These are phyloP conservation scores for Silurus meridionalis DNA, from an alignment of 2,113 vertebrate species.

Conservation along the genomic window DNA sequence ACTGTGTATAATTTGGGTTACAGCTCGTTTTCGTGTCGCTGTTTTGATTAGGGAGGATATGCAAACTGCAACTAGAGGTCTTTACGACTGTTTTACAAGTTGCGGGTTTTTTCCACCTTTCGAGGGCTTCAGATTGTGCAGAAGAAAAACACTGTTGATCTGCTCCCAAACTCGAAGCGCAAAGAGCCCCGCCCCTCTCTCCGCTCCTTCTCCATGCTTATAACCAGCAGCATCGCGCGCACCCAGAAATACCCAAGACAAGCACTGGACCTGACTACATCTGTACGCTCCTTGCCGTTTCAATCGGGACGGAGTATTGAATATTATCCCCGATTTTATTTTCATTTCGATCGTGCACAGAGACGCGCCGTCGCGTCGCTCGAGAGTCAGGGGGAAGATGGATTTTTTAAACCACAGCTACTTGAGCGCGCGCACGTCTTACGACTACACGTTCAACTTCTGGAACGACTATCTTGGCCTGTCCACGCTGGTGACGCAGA, in stretches of 20 bases:
- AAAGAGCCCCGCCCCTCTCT: conserved; percentile 67
- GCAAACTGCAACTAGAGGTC: background rate
- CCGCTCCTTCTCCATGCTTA: conserved; percentile 65
- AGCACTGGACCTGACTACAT: conserved; percentile 62
- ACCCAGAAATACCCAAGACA: conserved; percentile 66
- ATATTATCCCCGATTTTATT: conserved; percentile 55
- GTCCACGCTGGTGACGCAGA: conserved; percentile 76
- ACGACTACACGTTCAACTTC: conserved; percentile 83
- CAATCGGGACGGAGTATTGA: conserved; percentile 65
- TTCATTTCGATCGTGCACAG: conserved; percentile 15
- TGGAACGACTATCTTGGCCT: conserved; percentile 84
- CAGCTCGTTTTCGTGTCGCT: background rate
- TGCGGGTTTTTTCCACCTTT: conserved; percentile 4
- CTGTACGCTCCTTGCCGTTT: conserved; percentile 19
- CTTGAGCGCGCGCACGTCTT: conserved; percentile 74
- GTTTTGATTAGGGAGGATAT: background rate
- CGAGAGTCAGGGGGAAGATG: conserved; percentile 59
- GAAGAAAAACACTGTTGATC: conserved; percentile 48
- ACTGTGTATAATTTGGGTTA: background rate
- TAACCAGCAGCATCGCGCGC: conserved; percentile 69
- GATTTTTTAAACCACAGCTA: conserved; percentile 82
- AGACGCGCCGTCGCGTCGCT: conserved; percentile 46
- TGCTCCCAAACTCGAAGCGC: conserved; percentile 22
- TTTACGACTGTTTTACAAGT: conserved; percentile 12
- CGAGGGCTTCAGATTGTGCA: conserved; percentile 20